Evolutionary conservation across 2,888 invertebrate genomes (phyloP), one percentile per base, ranked within the genome.

Genomic region (Gerris lacustris): DNA sequence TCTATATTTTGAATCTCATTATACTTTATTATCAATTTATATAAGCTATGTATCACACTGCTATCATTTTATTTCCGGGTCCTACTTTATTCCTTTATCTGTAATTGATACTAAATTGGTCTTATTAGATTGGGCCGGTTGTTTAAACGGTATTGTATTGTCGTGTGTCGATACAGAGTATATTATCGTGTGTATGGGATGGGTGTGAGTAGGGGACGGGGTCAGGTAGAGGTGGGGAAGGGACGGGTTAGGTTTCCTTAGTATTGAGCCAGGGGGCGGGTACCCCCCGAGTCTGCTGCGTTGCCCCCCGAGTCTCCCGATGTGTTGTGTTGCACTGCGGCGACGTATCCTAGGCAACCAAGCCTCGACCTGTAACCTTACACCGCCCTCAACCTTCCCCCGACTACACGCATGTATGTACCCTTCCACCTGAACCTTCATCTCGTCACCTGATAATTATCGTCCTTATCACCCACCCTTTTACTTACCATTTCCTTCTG

Each of bases 301-400:
- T 31, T 11, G 55, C 55, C 55, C 15, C 55, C 55, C 55, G 15
- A 55, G 55, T 55, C 55, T 55, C 9, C 55, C 55, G 55, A 15
- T 55, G 55, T 55, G 55, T 55, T 55, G 55, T 55, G 55, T 55
- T 55, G 55, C 55, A 55, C 11, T 55, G 55, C 55, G 55, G 55
- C 55, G 55, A 55, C 55, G 55, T 55, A 55, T 11, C 55, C 55
- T 11, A 11, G 15, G 55, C 55, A 55, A 55, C 55, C 55, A 55
- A 55, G 15, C 55, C 55, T 31, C 31, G 31, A 55, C 55, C 55
- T 55, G 11, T 55, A 55, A 55, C 55, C 55, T 55, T 11, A 55
- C 55, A 11, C 31, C 31, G 31, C 31, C 31, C 55, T 9, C 9
- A 55, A 55, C 55, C 55, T 55, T 11, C 55, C 55, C 5, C 55